These are phyloP conservation scores for Scaptomyza hsui DNA, from an alignment of 1,140 invertebrate species.

Conservation along the genomic window DNA sequence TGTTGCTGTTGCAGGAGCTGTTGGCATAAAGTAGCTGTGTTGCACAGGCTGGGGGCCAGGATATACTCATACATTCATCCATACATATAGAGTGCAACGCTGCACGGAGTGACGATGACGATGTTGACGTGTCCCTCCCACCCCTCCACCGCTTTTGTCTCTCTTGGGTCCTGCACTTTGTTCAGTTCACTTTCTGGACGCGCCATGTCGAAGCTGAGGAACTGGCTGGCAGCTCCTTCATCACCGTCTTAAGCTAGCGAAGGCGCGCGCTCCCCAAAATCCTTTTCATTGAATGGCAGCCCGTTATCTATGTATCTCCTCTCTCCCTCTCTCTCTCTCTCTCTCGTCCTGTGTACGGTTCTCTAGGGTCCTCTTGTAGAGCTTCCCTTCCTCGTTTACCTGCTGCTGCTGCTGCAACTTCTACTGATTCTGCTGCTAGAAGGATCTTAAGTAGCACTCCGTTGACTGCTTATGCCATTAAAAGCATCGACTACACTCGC, in stretches of 20 bases:
- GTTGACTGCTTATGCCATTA: conserved; percentile 70
- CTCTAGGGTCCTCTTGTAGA: not conserved
- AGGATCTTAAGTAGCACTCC: conserved; percentile 70
- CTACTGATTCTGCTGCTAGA: conserved; percentile 15
- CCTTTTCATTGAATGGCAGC: conserved; percentile 66
- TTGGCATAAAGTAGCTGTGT: conserved; percentile 1
- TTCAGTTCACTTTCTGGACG: conserved; percentile 46
- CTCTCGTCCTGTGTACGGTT: not conserved
- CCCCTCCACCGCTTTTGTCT: not conserved
- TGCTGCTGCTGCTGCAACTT: conserved; percentile 5
- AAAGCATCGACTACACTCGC: conserved; percentile 37
- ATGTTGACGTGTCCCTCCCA: not conserved
- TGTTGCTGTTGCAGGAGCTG: not conserved
- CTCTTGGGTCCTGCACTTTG: conserved; percentile 40
- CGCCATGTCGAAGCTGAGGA: conserved; percentile 13
- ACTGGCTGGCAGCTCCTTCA: conserved; percentile 25
- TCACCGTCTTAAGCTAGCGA: conserved; percentile 37
- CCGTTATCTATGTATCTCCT: conserved; percentile 70
- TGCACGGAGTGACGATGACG: conserved; percentile 18
- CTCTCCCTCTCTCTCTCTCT: conserved; percentile 7
- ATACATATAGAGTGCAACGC: conserved; percentile 14
- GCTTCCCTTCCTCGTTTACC: conserved; percentile 7
- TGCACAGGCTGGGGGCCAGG: not conserved
- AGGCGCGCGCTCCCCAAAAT: conserved; percentile 48
- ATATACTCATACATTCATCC: conserved; percentile 12